Conservation (phyloP, 2,113 vertebrate genomes). For the Elephantulus edwardii region DNA sequence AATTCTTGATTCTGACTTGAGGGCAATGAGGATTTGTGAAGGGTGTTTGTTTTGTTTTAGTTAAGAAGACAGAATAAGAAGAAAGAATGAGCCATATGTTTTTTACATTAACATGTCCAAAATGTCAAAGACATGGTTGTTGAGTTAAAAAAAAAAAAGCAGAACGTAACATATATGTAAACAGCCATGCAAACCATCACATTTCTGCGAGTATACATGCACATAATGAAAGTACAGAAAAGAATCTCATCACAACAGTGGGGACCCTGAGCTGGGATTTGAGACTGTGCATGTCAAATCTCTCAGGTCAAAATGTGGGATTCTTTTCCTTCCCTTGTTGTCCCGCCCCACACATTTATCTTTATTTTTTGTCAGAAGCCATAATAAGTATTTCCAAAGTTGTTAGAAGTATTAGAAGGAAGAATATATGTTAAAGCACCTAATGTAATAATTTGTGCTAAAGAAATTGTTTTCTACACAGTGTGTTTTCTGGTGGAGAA, state of each 20-base stretch:
- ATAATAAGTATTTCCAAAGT: neutral
- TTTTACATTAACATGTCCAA: neutral
- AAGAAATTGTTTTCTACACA: neutral
- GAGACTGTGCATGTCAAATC: fast-evolving
- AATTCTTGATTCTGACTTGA: no score
- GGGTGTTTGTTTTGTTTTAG: no score
- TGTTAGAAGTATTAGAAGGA: neutral
- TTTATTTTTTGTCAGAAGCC: neutral
- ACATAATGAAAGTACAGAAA: fast-evolving
- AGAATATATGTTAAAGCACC: fast-evolving
- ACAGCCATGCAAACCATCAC: no score
- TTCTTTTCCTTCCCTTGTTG: no score
- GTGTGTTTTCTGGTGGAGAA: no score
- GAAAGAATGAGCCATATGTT: no score
- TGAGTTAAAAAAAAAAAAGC: neutral
- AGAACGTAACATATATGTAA: neutral
- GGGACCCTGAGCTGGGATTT: neutral
- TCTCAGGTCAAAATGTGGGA: neutral
- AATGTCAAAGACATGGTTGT: neutral
- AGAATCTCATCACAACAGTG: neutral
- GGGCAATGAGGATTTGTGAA: no score
- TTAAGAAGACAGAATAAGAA: no score
- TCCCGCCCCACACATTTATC: neutral
- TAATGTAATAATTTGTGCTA: neutral
- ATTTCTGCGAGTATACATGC: neutral